Evolutionary conservation across 2,797 vertebrate species (phyloP).

Genomic region (Squalus acanthias): DNA sequence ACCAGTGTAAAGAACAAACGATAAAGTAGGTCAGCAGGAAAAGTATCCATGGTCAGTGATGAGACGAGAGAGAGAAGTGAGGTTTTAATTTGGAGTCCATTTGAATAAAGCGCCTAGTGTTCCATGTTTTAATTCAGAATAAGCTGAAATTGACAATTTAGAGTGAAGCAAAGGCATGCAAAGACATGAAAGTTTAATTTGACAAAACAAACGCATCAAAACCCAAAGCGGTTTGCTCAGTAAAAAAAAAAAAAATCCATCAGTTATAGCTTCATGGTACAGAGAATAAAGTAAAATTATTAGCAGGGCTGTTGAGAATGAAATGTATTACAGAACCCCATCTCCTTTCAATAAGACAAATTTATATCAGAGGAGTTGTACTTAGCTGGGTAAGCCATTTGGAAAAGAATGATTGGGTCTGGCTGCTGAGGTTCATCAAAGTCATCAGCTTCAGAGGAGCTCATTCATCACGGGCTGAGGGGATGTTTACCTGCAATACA

Average conservation of each 20-base stretch:
- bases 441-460: conserved; percentile 77
- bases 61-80: no score
- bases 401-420: conserved; percentile 96
- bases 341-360: conserved; percentile 90
- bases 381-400: conserved; percentile 82
- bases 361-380: conserved; percentile 66
- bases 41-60: no score
- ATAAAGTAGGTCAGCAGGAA: not conserved
- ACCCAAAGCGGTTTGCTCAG: conserved; percentile 35
- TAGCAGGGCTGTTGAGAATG: conserved; percentile 47
- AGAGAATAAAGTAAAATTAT: conserved; percentile 52
- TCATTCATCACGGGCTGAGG: conserved; percentile 97
- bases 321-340: conserved; percentile 74
- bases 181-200: conserved; percentile 47
- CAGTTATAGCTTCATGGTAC: conserved; percentile 13
- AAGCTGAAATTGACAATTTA: conserved; percentile 3
- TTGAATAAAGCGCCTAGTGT: not conserved
- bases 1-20: not conserved
- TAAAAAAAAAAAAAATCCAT: conserved; percentile 10
- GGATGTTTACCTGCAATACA: conserved; percentile 87
- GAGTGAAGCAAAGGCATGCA: not conserved
- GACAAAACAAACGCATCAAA: conserved; percentile 41
- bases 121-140: not conserved
- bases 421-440: conserved; percentile 91
- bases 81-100: not conserved